Evolutionary conservation across 2,888 invertebrate genomes (phyloP).

Genomic region (Lepidonotus clava): DNA sequence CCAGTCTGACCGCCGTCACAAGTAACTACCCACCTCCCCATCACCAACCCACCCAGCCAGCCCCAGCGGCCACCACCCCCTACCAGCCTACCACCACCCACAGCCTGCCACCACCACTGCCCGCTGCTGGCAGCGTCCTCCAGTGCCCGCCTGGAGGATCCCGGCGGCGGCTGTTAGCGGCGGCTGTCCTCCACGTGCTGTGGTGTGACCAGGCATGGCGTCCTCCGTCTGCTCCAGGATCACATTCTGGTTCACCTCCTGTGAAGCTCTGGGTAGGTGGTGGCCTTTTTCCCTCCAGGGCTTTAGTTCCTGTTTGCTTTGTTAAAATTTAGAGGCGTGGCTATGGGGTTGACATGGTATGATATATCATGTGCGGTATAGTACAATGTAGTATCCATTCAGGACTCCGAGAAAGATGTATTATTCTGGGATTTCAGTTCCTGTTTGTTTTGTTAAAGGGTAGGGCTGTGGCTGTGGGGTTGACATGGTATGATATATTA

Average conservation of each 20-base stretch:
- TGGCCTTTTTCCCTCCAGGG: too few species aligned
- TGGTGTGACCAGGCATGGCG: not conserved
- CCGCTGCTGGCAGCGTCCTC: not conserved
- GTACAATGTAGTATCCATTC: too few species aligned
- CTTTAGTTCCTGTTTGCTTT: too few species aligned
- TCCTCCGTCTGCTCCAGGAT: conserved; percentile 26
- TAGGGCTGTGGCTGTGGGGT: not conserved
- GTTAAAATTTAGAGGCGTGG: not conserved
- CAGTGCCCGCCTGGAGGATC: not conserved
- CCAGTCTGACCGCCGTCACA: not conserved
- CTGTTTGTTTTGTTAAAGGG: too few species aligned
- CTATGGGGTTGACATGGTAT: not conserved
- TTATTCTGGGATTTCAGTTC: too few species aligned
- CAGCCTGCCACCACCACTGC: not conserved
- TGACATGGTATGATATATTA: too few species aligned
- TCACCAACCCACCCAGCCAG: not conserved
- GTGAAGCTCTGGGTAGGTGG: conserved; percentile 7
- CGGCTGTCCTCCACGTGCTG: not conserved
- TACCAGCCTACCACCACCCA: not conserved
- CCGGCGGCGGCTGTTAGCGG: too few species aligned
- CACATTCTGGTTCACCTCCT: conserved; percentile 26
- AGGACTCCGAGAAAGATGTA: too few species aligned
- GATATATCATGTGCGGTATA: too few species aligned
- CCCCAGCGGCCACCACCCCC: not conserved
- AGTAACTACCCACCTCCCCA: not conserved